Percentiles rank a stretch among this genome's conserved stretches.
These are phyloP conservation scores for Clivina fossor DNA, from an alignment of 2,888 invertebrate species.

Conservation along the genomic window DNA sequence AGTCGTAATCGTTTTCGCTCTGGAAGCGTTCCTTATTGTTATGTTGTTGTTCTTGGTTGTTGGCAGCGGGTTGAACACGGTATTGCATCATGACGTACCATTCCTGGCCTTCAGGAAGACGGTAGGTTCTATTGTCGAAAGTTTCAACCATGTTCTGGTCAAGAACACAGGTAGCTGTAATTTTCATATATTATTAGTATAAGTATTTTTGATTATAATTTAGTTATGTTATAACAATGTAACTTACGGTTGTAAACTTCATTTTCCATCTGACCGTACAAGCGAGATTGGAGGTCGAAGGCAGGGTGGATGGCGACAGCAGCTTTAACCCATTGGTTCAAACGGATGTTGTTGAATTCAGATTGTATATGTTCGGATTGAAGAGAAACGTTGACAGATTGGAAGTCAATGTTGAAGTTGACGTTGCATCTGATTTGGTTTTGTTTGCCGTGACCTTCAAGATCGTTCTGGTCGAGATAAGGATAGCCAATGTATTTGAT, in stretches of 20 bases:
- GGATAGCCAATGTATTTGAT: slow-evolving; percentile 55
- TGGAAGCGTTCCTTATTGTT: slow-evolving; percentile 48
- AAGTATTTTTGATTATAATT: neutral
- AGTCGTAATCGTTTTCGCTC: slow-evolving; percentile 49
- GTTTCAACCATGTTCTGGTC: slow-evolving; percentile 62
- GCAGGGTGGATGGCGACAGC: slow-evolving; percentile 56
- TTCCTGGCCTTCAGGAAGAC: slow-evolving; percentile 56
- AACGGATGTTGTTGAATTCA: slow-evolving; percentile 54
- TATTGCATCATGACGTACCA: slow-evolving; percentile 67
- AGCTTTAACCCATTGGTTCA: slow-evolving; percentile 50
- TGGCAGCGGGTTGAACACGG: slow-evolving; percentile 44
- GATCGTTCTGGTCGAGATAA: slow-evolving; percentile 55
- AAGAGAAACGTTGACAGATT: slow-evolving; percentile 55
- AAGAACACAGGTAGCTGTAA: slow-evolving; percentile 63
- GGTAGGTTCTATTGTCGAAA: slow-evolving; percentile 66
- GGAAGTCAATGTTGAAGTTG: slow-evolving; percentile 54
- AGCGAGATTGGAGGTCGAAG: slow-evolving; percentile 50
- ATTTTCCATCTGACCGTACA: slow-evolving; percentile 42
- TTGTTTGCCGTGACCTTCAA: slow-evolving; percentile 48
- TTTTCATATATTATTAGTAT: slow-evolving; percentile 34
- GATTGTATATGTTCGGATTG: slow-evolving; percentile 51
- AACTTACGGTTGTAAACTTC: slow-evolving; percentile 62
- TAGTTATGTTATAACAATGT: slow-evolving; percentile 2
- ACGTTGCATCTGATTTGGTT: slow-evolving; percentile 56
- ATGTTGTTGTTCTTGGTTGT: slow-evolving; percentile 39